Evolutionary conservation across 1,140 invertebrate species (phyloP), one percentile per base, ranked within the genome.

Genomic region (Bemisia tabaci): DNA sequence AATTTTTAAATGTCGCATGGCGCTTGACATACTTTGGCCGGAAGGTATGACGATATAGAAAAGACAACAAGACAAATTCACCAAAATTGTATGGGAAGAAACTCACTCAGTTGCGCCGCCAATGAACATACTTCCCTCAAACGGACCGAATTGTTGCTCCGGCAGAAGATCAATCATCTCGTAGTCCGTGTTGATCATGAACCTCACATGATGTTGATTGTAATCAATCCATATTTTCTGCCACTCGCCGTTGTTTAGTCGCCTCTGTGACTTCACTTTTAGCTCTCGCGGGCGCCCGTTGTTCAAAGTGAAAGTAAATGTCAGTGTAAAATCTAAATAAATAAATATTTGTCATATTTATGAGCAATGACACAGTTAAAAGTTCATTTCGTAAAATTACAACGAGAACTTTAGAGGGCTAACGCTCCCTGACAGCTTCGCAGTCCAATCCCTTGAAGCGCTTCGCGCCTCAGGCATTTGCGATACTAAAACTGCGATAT

Each of bases 221-320:
- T 92, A 93, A 78, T 93, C 91, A 68, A 93, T 92, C 90, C 91
- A 92, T 69, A 95, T 89, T 78, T 94, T 92, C 74, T 97, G 93
- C 94, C 94, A 97, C 74, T 94, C 91, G 0, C 93, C 93, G 63
- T 87, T 88, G 74, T 94, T 95, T 2, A 97, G 79, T 74, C 87
- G 86, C 68, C 87, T 79, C 69, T 85, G 82, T 21, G 92, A 92
- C 73, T 87, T 87, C 26, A 96, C 87, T 61, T 88, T 87, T 39
- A 92, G 77, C 74, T 87, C 87, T 64, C 88, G 82, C 12, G 87
- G 86, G 0, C 85, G 85, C 1, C 90, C 89, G 24, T 89, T 91
- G 75, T 91, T 93, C 1, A 95, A 77, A 0, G 90, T 91, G 70
- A 94, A 95, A 78, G 93, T 92, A 77, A 96, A 95, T 12, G 89